Conservation (phyloP, 2,888 invertebrate species). For the Galerucella calmariensis region DNA sequence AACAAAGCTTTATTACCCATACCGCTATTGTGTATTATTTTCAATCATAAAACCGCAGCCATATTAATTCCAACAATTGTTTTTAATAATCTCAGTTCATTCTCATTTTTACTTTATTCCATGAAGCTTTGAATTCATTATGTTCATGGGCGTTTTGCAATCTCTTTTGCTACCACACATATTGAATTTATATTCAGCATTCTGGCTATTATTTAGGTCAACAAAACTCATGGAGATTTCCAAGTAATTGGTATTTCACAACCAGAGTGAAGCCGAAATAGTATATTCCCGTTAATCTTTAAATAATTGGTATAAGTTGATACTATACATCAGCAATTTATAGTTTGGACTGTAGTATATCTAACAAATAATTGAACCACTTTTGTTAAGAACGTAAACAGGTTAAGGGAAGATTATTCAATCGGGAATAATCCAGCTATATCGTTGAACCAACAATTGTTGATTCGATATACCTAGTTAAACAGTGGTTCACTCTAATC, state of each 20-base stretch:
- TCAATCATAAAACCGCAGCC: background rate
- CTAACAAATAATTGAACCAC: background rate
- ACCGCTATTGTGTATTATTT: too few relatives aligned
- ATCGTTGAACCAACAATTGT: too few relatives aligned
- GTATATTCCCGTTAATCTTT: background rate
- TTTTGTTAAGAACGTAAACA: background rate
- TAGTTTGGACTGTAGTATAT: background rate
- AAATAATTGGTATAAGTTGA: background rate
- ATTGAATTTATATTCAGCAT: background rate
- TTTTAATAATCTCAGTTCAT: background rate
- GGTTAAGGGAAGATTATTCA: too few relatives aligned
- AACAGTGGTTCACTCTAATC: too few relatives aligned
- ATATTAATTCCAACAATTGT: background rate
- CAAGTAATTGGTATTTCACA: background rate
- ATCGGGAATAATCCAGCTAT: too few relatives aligned
- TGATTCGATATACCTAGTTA: too few relatives aligned
- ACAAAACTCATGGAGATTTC: slow-evolving; percentile 1
- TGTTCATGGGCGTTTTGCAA: background rate
- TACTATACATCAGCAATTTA: background rate
- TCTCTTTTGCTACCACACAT: background rate
- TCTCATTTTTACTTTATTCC: background rate
- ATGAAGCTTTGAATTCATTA: background rate
- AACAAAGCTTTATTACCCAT: too few relatives aligned
- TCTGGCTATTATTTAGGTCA: background rate
- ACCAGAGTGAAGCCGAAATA: background rate